These are phyloP conservation scores for Allacma fusca DNA, from an alignment of 2,888 invertebrate species.

Conservation along the genomic window DNA sequence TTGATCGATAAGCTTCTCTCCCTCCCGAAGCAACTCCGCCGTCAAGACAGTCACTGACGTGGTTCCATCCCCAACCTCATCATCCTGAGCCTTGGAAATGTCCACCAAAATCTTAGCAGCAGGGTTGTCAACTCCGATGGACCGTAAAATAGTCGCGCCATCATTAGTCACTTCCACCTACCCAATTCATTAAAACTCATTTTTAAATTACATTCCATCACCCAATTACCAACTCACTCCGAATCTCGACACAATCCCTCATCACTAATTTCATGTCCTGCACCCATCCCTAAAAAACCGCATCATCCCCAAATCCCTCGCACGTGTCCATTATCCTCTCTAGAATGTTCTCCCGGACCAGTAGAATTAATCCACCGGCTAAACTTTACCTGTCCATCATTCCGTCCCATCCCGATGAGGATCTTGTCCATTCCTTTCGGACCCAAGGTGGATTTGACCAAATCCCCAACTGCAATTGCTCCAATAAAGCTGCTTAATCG, in stretches of 20 bases:
- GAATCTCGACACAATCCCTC: no score
- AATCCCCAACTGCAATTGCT: constrained; percentile 97
- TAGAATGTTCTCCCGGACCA: neutral
- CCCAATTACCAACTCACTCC: no score
- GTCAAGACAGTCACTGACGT: constrained; percentile 97
- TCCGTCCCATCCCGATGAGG: constrained; percentile 80
- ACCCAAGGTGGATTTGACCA: constrained; percentile 97
- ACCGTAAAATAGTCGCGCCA: constrained; percentile 96
- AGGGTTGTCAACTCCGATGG: constrained; percentile 97
- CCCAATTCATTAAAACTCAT: neutral
- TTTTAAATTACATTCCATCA: no score
- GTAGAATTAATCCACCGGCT: no score
- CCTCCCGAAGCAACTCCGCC: constrained; percentile 91
- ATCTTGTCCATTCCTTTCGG: constrained; percentile 99
- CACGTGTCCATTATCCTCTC: neutral
- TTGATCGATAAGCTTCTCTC: constrained; percentile 90
- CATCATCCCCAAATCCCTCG: neutral
- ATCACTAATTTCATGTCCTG: no score
- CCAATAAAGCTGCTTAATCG: constrained; percentile 97
- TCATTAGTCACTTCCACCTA: constrained; percentile 96
- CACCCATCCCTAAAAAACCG: no score
- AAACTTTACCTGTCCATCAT: constrained; percentile 65
- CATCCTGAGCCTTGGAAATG: constrained; percentile 98
- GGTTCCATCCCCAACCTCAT: constrained; percentile 99
- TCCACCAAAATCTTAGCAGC: constrained; percentile 99